Evolutionary conservation across 2,888 invertebrate genomes (phyloP).

Genomic region (Ophion obscuratus): DNA sequence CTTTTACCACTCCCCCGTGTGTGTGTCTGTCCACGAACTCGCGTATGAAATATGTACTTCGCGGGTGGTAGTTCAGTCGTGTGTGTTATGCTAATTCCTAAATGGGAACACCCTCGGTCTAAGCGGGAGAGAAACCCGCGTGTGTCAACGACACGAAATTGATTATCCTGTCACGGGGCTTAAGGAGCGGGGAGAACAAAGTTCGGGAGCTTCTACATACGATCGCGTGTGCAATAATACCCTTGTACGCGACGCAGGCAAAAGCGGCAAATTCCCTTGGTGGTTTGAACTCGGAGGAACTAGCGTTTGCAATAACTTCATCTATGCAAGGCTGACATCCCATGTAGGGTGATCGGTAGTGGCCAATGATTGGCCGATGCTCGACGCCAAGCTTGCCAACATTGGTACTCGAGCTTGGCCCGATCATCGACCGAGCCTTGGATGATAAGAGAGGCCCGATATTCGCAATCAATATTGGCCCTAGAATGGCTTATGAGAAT

Average conservation of each 20-base stretch:
- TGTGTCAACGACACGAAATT: slow-evolving; percentile 61
- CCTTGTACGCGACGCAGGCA: background rate
- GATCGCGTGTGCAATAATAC: slow-evolving; percentile 50
- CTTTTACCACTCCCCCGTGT: background rate
- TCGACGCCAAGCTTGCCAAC: no score
- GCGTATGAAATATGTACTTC: slow-evolving; percentile 1
- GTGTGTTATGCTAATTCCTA: slow-evolving; percentile 59
- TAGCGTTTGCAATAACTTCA: background rate
- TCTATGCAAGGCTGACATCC: no score
- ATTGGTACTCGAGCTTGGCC: no score
- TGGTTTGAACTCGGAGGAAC: background rate
- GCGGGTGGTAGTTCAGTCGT: slow-evolving; percentile 17
- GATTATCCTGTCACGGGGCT: slow-evolving; percentile 56
- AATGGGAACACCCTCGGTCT: slow-evolving; percentile 40
- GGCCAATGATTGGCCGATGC: no score
- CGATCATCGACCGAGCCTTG: no score
- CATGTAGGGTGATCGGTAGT: no score
- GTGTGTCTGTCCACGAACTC: slow-evolving; percentile 1
- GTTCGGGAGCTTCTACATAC: slow-evolving; percentile 42
- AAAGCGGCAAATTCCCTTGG: slow-evolving; percentile 7
- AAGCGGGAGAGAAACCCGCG: slow-evolving; percentile 35
- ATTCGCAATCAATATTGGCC: no score
- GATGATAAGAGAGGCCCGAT: no score
- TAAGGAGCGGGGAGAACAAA: background rate
- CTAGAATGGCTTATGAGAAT: no score